Evolutionary conservation across 1,140 invertebrate genomes (phyloP).

Genomic region (Paraescarpia echinospica): DNA sequence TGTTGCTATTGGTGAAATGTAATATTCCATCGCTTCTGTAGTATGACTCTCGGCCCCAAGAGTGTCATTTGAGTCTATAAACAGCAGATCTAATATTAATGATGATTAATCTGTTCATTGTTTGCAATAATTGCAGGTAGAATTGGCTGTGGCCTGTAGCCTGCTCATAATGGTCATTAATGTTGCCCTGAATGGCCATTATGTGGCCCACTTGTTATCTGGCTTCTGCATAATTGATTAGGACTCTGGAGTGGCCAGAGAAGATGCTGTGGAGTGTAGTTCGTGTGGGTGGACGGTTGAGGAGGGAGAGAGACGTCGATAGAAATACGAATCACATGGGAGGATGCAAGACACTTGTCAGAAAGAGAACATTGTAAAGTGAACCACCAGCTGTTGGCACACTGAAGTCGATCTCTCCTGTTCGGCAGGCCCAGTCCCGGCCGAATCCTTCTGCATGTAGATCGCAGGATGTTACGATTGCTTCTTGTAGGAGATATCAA

Average conservation of each 20-base stretch:
- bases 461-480: neutral
- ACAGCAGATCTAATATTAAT: neutral
- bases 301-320: neutral
- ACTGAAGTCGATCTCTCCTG: too few species aligned
- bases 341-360: neutral
- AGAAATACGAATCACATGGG: neutral
- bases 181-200: neutral
- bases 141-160: neutral
- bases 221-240: neutral
- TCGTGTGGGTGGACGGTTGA: neutral
- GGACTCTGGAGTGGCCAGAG: neutral
- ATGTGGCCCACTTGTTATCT: neutral
- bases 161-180: neutral
- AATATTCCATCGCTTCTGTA: too few species aligned
- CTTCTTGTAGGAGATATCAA: neutral
- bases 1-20: too few species aligned
- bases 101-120: neutral
- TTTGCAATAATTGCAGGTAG: too few species aligned
- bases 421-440: neutral
- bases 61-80: too few species aligned
- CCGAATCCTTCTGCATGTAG: neutral
- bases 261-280: neutral
- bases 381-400: neutral
- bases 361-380: neutral
- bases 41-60: too few species aligned